These are phyloP conservation scores for Mimas tiliae DNA, from an alignment of 2,888 invertebrate species.

Conservation along the genomic window DNA sequence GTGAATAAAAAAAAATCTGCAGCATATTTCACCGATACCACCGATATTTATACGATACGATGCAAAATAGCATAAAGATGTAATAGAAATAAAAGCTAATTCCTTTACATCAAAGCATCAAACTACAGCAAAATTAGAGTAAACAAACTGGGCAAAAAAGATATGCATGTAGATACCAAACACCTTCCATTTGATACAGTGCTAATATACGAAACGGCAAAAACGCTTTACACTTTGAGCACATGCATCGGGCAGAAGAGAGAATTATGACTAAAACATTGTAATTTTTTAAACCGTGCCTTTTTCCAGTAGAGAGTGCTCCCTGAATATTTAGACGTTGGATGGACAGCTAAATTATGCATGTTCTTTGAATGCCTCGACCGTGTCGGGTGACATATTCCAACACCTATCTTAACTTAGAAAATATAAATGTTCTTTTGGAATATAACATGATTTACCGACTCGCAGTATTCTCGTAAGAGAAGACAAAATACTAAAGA, in stretches of 20 bases:
- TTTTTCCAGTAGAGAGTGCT: constrained; percentile 44
- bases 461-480: neutral
- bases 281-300: constrained; percentile 32
- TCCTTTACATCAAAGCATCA: neutral
- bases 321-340: constrained; percentile 47
- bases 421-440: neutral
- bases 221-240: constrained; percentile 5
- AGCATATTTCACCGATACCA: too few species aligned
- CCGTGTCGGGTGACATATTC: constrained; percentile 39
- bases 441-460: neutral
- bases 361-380: constrained; percentile 45
- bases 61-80: too few species aligned
- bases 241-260: constrained; percentile 2
- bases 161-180: neutral
- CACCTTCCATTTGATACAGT: neutral
- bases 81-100: neutral
- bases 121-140: neutral
- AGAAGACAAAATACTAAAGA: neutral
- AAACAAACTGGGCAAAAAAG: neutral
- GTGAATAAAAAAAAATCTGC: too few species aligned
- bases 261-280: constrained; percentile 24
- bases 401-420: constrained; percentile 29
- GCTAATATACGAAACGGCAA: neutral
- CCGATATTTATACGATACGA: too few species aligned
- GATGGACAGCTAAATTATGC: constrained; percentile 50